A percentile compares a stretch with the other conserved stretches of the same genome.
phyloP scores from a whole-genome alignment of 2,888 invertebrate genomes.

The Macrosoma leucophasiata region DNA sequence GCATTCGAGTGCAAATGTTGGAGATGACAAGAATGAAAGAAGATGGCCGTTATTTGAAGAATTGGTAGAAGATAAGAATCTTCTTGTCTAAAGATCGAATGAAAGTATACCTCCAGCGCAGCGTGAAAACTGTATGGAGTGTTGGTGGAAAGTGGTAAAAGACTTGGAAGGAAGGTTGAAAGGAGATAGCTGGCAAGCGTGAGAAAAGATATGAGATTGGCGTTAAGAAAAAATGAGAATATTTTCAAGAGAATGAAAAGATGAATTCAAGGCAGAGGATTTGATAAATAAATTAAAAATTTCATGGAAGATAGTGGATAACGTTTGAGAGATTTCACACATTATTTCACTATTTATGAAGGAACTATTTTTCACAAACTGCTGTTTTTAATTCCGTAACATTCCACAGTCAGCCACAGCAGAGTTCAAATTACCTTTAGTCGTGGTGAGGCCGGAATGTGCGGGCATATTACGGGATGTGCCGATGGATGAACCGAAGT shows the following conservation, averaged over 20 bases:
- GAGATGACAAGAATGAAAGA: slow-evolving; percentile 19
- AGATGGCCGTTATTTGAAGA: slow-evolving; percentile 14
- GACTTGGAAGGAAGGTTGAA: too few species aligned
- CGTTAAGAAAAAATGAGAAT: too few species aligned
- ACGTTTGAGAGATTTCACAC: slow-evolving; percentile 16
- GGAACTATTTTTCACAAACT: too few species aligned
- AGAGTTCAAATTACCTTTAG: slow-evolving; percentile 81
- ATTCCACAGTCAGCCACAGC: slow-evolving; percentile 77
- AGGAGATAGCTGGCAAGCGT: too few species aligned
- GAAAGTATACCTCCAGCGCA: too few species aligned
- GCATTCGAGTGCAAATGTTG: slow-evolving; percentile 6
- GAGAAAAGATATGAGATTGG: too few species aligned
- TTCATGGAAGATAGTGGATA: neutral
- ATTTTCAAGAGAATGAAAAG: slow-evolving; percentile 15
- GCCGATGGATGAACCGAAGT: slow-evolving; percentile 76
- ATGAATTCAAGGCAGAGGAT: slow-evolving; percentile 7
- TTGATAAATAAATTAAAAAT: slow-evolving; percentile 18
- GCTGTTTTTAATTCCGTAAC: too few species aligned
- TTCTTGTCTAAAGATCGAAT: too few species aligned
- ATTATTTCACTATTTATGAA: slow-evolving; percentile 19
- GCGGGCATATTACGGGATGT: slow-evolving; percentile 78
- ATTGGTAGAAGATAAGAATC: too few species aligned
- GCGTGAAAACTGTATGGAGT: too few species aligned
- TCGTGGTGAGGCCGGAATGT: slow-evolving; percentile 80
- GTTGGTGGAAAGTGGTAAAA: too few species aligned